Conservation (phyloP, 2,113 vertebrate species). For the Halichoeres trimaculatus region DNA sequence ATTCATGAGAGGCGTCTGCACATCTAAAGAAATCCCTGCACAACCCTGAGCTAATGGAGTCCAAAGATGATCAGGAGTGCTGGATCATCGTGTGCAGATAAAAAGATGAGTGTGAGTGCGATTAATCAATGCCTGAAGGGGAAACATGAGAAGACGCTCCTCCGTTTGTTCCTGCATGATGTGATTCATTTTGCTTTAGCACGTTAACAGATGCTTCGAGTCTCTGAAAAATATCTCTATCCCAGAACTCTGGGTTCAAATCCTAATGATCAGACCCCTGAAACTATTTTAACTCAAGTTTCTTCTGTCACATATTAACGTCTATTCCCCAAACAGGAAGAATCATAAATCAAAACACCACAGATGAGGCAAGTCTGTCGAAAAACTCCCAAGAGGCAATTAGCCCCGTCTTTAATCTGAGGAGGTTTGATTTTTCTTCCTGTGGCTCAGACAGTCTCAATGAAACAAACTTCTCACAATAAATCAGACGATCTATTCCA, state of each 20-base stretch:
- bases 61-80: not conserved
- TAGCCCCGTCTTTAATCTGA: constrained; percentile 52
- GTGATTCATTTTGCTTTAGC: constrained; percentile 36
- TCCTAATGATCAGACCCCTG: constrained; percentile 8
- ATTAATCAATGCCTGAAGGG: constrained; percentile 41
- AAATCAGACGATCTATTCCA: constrained; percentile 4
- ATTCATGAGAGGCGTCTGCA: constrained; percentile 41
- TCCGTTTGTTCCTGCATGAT: constrained; percentile 5
- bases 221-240: constrained; percentile 9
- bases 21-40: constrained; percentile 7
- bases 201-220: constrained; percentile 30
- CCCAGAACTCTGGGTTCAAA: not conserved
- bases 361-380: constrained; percentile 41
- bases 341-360: constrained; percentile 67
- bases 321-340: constrained; percentile 31
- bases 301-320: constrained; percentile 9
- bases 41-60: constrained; percentile 11
- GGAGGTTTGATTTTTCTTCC: constrained; percentile 35
- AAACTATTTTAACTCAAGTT: constrained; percentile 3
- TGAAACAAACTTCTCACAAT: constrained; percentile 20
- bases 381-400: constrained; percentile 56
- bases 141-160: constrained; percentile 13
- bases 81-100: not conserved
- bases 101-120: constrained; percentile 17
- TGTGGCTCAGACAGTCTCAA: constrained; percentile 31